A percentile compares a stretch with the other conserved stretches of the same genome.
Evolutionary conservation across 1,140 invertebrate genomes (phyloP).

Genomic region (Hylaeus volcanicus): DNA sequence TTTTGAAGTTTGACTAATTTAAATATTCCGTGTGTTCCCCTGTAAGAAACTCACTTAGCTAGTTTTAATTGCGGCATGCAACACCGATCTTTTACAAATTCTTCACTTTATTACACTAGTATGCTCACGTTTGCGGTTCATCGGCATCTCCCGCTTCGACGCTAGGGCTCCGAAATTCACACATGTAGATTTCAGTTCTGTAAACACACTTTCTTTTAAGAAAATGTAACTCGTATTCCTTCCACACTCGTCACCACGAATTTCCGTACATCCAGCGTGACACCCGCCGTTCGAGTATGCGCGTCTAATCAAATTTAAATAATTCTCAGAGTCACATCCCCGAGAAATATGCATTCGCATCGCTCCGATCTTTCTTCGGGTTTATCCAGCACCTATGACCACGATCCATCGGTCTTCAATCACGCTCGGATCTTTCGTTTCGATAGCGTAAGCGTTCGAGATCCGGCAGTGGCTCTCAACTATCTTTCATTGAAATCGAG

Average conservation of each 20-base stretch:
- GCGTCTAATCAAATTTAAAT: conserved; percentile 9
- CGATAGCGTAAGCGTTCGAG: conserved; percentile 55
- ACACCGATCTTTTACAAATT: no score
- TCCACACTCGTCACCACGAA: background rate
- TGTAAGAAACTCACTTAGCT: no score
- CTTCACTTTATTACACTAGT: no score
- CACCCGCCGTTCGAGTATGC: conserved; percentile 1
- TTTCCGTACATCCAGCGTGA: background rate
- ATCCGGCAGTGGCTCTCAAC: conserved; percentile 57
- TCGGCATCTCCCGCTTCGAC: no score
- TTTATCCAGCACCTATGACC: conserved; percentile 21
- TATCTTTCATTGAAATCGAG: conserved; percentile 28
- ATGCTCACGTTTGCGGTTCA: no score
- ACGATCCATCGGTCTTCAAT: conserved; percentile 63
- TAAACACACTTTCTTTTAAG: no score
- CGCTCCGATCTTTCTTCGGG: background rate
- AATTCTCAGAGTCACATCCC: background rate
- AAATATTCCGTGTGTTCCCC: no score
- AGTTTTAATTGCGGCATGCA: no score
- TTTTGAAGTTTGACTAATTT: no score
- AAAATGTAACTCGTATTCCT: conserved; percentile 1
- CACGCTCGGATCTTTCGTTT: conserved; percentile 63
- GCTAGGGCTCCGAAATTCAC: no score
- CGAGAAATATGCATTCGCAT: conserved; percentile 6
- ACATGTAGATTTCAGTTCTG: no score